These are phyloP conservation scores for Colistium nudipinnis DNA, from an alignment of 2,113 vertebrate genomes.

Conservation along the genomic window DNA sequence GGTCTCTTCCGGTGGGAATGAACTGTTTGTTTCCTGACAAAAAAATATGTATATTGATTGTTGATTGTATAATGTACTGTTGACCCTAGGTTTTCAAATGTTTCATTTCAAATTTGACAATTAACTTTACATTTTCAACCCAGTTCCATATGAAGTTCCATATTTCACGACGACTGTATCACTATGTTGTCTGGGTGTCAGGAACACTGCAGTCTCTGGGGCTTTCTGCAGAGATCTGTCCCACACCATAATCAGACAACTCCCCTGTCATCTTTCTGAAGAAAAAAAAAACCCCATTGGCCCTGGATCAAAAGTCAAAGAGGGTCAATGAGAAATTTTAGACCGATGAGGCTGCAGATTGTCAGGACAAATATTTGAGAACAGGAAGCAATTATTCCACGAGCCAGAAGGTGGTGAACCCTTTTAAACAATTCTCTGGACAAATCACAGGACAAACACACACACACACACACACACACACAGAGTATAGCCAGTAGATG, in stretches of 20 bases:
- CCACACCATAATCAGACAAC: neutral
- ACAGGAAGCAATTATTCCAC: slow-evolving; percentile 19
- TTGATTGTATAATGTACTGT: too few species aligned
- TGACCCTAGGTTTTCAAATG: too few species aligned
- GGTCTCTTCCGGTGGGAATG: neutral
- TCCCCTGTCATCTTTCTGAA: slow-evolving; percentile 2
- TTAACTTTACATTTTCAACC: neutral
- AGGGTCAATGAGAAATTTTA: neutral
- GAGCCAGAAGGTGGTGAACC: neutral
- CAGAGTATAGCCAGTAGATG: slow-evolving; percentile 28
- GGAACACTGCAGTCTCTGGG: neutral
- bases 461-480: neutral
- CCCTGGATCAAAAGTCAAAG: too few species aligned
- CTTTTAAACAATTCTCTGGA: neutral
- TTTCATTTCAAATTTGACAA: neutral
- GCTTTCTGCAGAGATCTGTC: neutral
- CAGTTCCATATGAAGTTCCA: neutral
- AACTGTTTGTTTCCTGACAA: too few species aligned
- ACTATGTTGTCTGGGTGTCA: neutral
- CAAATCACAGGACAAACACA: neutral
- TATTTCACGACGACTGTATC: neutral
- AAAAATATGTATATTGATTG: too few species aligned
- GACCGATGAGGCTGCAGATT: neutral
- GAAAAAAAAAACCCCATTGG: neutral
- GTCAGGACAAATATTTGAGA: slow-evolving; percentile 26